Evolutionary conservation across 2,888 invertebrate species (phyloP), one percentile per base, ranked within the genome.

Genomic region (Drosophila tripunctata): DNA sequence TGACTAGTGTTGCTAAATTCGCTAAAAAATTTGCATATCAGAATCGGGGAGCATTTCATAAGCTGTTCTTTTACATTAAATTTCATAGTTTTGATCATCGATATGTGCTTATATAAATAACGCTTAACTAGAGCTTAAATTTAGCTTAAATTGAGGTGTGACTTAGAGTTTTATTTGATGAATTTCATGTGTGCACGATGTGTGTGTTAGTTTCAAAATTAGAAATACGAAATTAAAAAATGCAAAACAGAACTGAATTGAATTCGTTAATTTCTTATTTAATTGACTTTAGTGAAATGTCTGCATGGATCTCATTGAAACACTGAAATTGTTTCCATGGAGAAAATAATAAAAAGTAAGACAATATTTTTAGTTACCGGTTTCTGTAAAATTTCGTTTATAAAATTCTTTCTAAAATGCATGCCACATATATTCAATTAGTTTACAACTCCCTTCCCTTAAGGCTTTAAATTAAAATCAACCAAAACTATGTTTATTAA

Each of bases 1-100:
- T 93, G 91, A 98, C 98, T 93, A 94, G 93, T 91, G 97, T 97
- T 90, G 97, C 95, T 92, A 94, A 94, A 92, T 95, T 95, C 93
- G 94, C 95, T 94, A 94, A 91, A 92, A 91, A 88, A 68, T 66
- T 40, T 62, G 67, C 73, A 68, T 73, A 75, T 79, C 62, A 82
- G 67, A 80, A 71, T 80, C 76, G 63, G 57, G 64, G 50, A 64
- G 60, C 64, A 64, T 63, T 66, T 40, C 31, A 54, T 48, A 48
- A 40, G 12, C 21, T 48, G 14, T 15, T 24, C 44, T 33, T 44
- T 33, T 38, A n/a, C 30, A 12, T 4, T 8, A 12, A 21, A 3
- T 24, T 33, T 7, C 10, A 4, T 19, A 30, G 15, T 45, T 50
- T 41, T 7, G 24, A 5, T n/a, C 24, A 47, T 45, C 10, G 24